Evolutionary conservation across 1,140 invertebrate species (phyloP), one percentile per base, ranked within the genome.

Genomic region (Doryteuthis pealeii): DNA sequence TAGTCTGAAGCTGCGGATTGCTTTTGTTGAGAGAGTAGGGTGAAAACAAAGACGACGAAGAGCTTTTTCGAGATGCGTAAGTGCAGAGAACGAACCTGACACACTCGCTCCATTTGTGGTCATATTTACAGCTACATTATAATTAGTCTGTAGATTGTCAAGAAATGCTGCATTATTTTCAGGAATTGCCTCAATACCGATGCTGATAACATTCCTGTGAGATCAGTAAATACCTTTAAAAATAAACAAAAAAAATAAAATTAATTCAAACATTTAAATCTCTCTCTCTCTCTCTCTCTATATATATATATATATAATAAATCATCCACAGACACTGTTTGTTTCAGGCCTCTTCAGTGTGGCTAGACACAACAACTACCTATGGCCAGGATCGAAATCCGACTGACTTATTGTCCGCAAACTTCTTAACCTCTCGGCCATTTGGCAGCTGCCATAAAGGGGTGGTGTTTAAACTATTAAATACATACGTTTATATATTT

Each of bases 81-180:
- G 26, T 6, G n/a, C 70, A 6, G 22, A 22, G 30, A 71, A 43
- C 6, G 35, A 54, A 10, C 45, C 70, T 0, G 70, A 54, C 15
- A 54, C 45, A 71, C 70, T 45, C 8, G 35, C n/a, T 45, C 45
- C 35, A 1, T 43, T 33, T 10, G 70, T 71, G 5, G 35, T 71
- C 35, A 71, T 35, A 28, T 71, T 71, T n/a, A 71, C 70, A 43
- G 70, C 45, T n/a, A 71, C 30, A 5, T 68, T 31, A 30, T 32
- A 68, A 8, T 68, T 68, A 12, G 66, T 8, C 32, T 68, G 30
- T 15, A 68, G 30, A 68, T 6, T 68, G 18, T 68, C 22, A 26
- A 68, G 30, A 68, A 68, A 68, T 33, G 66, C 10, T 22, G 22
- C n/a, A 68, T 68, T 31, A 22, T 68, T 22, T 30, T 68, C 26